Percentiles rank a stretch among this genome's conserved stretches.
Conservation (phyloP, 2,113 vertebrate species). For the Leptosomus discolor region DNA sequence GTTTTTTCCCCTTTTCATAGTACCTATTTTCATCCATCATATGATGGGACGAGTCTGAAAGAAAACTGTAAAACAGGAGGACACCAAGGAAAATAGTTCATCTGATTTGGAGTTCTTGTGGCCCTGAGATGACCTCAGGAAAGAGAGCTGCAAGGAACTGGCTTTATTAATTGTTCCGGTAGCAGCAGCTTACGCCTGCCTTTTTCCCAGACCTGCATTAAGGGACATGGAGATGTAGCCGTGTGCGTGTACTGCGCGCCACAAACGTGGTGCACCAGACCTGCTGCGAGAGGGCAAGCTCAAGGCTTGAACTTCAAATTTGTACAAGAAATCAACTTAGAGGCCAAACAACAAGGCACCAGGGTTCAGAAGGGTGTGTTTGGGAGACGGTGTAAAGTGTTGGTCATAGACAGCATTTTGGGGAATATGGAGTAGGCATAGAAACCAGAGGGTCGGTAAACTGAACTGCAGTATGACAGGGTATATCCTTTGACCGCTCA, state of each 20-base stretch:
- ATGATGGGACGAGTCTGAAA: not conserved
- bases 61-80: not conserved
- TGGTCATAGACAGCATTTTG: not conserved
- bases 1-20: not conserved
- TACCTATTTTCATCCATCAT: not conserved
- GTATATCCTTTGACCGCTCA: not conserved
- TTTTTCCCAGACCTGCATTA: not conserved
- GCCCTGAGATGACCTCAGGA: not conserved
- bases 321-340: not conserved
- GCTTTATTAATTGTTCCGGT: not conserved
- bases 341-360: not conserved
- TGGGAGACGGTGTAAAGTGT: fast-evolving
- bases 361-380: not conserved
- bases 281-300: not conserved
- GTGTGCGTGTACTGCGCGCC: fast-evolving
- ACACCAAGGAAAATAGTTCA: not conserved
- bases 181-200: not conserved
- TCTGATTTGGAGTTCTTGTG: not conserved
- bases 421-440: not conserved
- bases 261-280: fast-evolving
- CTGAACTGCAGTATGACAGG: fast-evolving
- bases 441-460: not conserved
- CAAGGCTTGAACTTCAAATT: not conserved
- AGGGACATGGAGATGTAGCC: fast-evolving
- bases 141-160: not conserved